A percentile compares a stretch with the other conserved stretches of the same genome.
Conservation (phyloP, 1,140 invertebrate genomes). For the Chymomyza costata region DNA sequence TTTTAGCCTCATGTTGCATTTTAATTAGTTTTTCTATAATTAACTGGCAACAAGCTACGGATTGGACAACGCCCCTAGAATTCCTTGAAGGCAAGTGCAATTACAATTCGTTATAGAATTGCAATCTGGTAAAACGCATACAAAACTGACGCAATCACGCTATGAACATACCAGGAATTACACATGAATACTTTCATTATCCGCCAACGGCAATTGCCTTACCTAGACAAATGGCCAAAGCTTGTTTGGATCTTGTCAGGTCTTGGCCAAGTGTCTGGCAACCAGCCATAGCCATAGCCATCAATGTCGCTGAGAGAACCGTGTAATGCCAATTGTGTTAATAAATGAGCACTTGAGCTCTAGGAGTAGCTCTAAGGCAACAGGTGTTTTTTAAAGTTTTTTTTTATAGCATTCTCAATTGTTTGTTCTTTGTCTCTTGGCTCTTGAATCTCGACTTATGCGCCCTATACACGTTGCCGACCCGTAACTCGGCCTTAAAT, state of each 20-base stretch:
- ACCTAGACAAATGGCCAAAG: constrained; percentile 1
- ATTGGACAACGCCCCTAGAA: constrained; percentile 3
- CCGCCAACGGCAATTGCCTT: background rate
- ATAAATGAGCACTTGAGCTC: constrained; percentile 54
- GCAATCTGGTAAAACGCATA: constrained; percentile 40
- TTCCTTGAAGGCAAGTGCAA: constrained; percentile 17
- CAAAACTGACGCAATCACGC: constrained; percentile 32
- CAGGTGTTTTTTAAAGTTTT: constrained; percentile 43
- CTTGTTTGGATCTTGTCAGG: background rate
- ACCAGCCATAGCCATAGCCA: too few relatives aligned
- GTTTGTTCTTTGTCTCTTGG: too few relatives aligned
- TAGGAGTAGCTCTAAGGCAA: constrained; percentile 43
- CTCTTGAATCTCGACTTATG: constrained; percentile 1
- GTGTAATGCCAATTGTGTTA: constrained; percentile 48
- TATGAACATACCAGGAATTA: constrained; percentile 38
- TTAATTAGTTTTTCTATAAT: constrained; percentile 32
- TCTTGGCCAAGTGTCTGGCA: constrained; percentile 4
- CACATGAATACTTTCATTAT: constrained; percentile 9
- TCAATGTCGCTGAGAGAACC: constrained; percentile 7
- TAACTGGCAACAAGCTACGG: constrained; percentile 9
- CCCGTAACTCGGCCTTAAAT: constrained; percentile 20
- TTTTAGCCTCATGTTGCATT: constrained; percentile 46
- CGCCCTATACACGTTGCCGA: constrained; percentile 29
- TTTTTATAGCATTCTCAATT: too few relatives aligned
- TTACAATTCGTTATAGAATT: background rate